A percentile compares a stretch with the other conserved stretches of the same genome.
Evolutionary conservation across 2,888 invertebrate genomes (phyloP).

Genomic region (Rutpela maculata): DNA sequence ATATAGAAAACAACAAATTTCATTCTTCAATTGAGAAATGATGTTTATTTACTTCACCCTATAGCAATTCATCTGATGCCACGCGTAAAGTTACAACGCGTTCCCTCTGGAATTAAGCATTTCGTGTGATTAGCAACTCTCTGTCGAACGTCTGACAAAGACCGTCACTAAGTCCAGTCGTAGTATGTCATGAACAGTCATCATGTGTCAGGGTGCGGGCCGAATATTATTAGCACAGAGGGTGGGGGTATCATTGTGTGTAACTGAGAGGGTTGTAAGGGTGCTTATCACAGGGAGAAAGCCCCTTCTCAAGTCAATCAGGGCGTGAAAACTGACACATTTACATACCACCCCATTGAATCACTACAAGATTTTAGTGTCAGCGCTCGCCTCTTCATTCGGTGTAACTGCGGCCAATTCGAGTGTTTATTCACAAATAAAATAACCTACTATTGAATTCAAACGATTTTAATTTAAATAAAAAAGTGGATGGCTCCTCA

Average conservation of each 20-base stretch:
- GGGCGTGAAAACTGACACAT: slow-evolving; percentile 74
- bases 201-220: slow-evolving; percentile 60
- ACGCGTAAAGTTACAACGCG: slow-evolving; percentile 1
- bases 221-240: slow-evolving; percentile 63
- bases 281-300: slow-evolving; percentile 47
- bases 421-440: slow-evolving; percentile 50
- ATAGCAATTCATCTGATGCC: neutral
- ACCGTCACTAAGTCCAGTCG: slow-evolving; percentile 64
- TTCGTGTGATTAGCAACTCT: slow-evolving; percentile 55
- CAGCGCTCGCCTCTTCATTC: slow-evolving; percentile 54
- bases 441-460: slow-evolving; percentile 29
- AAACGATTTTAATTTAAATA: slow-evolving; percentile 30
- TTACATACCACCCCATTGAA: slow-evolving; percentile 72
- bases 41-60: neutral
- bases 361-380: slow-evolving; percentile 65
- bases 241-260: slow-evolving; percentile 63
- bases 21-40: neutral
- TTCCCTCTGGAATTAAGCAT: slow-evolving; percentile 16
- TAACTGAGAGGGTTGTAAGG: slow-evolving; percentile 62
- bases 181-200: slow-evolving; percentile 67
- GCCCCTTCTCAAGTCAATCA: slow-evolving; percentile 69
- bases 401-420: slow-evolving; percentile 53
- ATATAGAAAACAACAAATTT: neutral
- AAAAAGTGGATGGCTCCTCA: slow-evolving; percentile 13
- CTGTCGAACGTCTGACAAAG: slow-evolving; percentile 59